Conservation (phyloP, 2,113 vertebrate species). For the Pseudorasbora parva region DNA sequence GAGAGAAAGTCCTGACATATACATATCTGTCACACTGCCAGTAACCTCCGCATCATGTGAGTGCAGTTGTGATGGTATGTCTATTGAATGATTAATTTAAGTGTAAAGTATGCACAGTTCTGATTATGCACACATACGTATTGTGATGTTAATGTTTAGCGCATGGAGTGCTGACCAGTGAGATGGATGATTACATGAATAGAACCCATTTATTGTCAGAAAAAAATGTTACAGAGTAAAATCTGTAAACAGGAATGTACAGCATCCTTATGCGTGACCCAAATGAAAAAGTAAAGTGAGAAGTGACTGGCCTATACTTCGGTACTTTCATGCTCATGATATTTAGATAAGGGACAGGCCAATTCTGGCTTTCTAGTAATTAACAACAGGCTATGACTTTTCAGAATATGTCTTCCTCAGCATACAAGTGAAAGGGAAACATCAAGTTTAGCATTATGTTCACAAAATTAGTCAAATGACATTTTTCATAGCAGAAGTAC, state of each 20-base stretch:
- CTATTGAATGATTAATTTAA: neutral
- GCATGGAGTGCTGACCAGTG: no score
- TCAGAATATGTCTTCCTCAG: neutral
- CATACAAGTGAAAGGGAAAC: neutral
- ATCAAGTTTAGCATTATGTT: neutral
- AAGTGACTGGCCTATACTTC: conserved; percentile 4
- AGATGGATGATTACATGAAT: neutral
- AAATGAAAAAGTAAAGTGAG: neutral
- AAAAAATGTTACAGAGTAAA: neutral
- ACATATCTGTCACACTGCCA: no score
- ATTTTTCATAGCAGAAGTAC: conserved; percentile 8
- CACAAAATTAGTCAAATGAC: conserved; percentile 28
- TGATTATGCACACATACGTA: neutral
- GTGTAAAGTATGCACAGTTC: neutral
- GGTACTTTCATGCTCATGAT: conserved; percentile 4
- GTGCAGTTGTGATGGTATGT: neutral
- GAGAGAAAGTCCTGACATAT: no score
- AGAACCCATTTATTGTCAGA: neutral
- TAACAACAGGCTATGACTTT: neutral
- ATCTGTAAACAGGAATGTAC: conserved; percentile 5
- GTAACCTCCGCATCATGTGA: no score
- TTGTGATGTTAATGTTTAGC: no score
- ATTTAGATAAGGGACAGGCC: conserved; percentile 13
- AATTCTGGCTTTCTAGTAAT: conserved; percentile 33
- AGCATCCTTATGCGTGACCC: neutral